Evolutionary conservation across 2,113 vertebrate genomes (phyloP).

Genomic region (Chlorodrepanis virens): DNA sequence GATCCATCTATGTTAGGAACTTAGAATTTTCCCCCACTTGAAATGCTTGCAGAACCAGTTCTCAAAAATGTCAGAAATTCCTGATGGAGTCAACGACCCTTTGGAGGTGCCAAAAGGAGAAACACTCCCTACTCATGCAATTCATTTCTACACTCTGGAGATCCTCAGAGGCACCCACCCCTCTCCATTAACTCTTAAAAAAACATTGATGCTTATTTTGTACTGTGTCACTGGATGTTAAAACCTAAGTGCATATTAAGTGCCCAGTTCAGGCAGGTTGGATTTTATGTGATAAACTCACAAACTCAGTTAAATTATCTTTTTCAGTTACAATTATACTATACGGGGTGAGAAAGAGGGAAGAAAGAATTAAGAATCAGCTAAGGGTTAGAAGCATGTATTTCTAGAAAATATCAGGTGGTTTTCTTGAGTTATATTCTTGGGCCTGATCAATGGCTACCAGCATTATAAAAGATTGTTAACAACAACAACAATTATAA

Average conservation of each 20-base stretch:
- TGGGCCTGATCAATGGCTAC: not conserved
- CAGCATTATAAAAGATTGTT: not conserved
- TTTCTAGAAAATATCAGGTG: not conserved
- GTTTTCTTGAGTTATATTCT: not conserved
- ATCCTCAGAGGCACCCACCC: not conserved
- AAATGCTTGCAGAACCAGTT: not conserved
- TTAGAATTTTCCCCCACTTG: not conserved
- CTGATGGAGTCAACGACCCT: not conserved
- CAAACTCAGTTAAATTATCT: not conserved
- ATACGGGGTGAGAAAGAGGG: fast-evolving
- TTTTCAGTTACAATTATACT: not conserved
- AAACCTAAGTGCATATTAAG: not conserved
- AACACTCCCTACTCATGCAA: not conserved
- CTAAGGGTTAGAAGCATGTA: not conserved
- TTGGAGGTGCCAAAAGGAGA: not conserved
- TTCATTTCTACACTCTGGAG: not conserved
- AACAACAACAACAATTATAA: not conserved
- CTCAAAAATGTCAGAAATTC: not conserved
- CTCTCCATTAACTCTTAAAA: not conserved
- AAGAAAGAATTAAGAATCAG: not conserved
- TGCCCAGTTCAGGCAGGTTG: not conserved
- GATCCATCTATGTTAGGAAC: not conserved
- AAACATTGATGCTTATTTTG: not conserved
- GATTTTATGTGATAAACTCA: not conserved
- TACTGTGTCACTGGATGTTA: not conserved